Percentiles rank a stretch among this genome's conserved stretches.
These are phyloP conservation scores for Xiphorhynchus erythropygius DNA, from an alignment of 2,797 vertebrate species.

Conservation along the genomic window DNA sequence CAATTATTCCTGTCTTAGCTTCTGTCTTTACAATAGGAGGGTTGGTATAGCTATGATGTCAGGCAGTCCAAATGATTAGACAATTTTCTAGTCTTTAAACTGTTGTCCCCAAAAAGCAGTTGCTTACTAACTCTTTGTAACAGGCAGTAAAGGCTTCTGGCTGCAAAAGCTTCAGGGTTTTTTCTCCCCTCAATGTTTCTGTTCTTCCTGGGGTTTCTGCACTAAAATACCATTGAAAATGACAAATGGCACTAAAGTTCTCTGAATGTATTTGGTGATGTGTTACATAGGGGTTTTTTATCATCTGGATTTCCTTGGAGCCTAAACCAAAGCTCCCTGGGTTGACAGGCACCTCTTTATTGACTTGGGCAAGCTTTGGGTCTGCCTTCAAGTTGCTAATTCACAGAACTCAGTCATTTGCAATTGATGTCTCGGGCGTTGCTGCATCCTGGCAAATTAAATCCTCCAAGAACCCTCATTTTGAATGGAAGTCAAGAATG, in stretches of 20 bases:
- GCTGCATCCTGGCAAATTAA: slow-evolving; percentile 15
- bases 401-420: slow-evolving; percentile 27
- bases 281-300: background rate
- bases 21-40: background rate
- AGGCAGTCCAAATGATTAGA: background rate
- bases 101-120: background rate
- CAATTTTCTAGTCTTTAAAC: background rate
- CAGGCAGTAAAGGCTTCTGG: background rate
- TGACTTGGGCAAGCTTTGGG: background rate
- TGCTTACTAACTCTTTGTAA: background rate
- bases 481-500: slow-evolving; percentile 40
- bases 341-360: background rate
- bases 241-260: background rate
- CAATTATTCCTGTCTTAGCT: background rate
- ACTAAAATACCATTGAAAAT: background rate
- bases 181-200: accelerated
- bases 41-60: background rate
- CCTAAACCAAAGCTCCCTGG: background rate
- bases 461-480: background rate
- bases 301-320: background rate
- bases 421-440: background rate
- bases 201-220: background rate
- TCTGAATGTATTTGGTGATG: background rate
- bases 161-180: background rate
- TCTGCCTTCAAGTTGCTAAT: background rate